Evolutionary conservation across 2,888 invertebrate species (phyloP).

Genomic region (Drosophila lacicola): DNA sequence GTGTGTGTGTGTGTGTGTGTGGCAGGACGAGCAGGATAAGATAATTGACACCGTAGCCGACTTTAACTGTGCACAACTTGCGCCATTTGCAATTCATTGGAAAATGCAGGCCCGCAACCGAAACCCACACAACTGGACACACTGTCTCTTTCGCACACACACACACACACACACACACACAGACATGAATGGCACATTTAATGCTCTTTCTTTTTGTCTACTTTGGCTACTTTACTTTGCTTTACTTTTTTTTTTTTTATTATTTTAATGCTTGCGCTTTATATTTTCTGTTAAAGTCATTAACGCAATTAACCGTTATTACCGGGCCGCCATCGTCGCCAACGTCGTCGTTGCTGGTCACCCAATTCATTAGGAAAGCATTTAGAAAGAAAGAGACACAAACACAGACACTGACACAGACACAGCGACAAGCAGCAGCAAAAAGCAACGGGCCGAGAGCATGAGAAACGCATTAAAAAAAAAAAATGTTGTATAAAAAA

Average conservation of each 20-base stretch:
- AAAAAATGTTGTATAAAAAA: constrained; percentile 5
- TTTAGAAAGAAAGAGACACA: constrained; percentile 60
- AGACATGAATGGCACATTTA: constrained; percentile 38
- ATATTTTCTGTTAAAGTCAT: constrained; percentile 82
- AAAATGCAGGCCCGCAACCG: constrained; percentile 37
- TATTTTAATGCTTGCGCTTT: constrained; percentile 68
- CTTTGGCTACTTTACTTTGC: constrained; percentile 30
- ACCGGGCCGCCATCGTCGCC: constrained; percentile 65
- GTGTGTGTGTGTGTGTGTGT: constrained; percentile 12
- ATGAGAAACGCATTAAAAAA: constrained; percentile 79
- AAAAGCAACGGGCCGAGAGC: constrained; percentile 77
- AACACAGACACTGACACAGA: constrained; percentile 6
- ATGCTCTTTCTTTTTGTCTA: constrained; percentile 46
- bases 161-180: constrained; percentile 7
- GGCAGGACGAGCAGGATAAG: constrained; percentile 1
- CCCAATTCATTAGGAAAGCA: constrained; percentile 80
- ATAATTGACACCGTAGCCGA: constrained; percentile 17
- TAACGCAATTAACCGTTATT: constrained; percentile 83
- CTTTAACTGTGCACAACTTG: constrained; percentile 44
- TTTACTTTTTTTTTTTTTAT: constrained; percentile 41
- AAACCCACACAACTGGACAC: constrained; percentile 19
- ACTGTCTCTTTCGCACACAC: constrained; percentile 14
- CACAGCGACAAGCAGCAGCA: constrained; percentile 43
- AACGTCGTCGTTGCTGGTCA: constrained; percentile 64
- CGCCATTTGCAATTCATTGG: constrained; percentile 57